Conservation (phyloP, 2,113 vertebrate genomes). For the Centrocercus urophasianus region DNA sequence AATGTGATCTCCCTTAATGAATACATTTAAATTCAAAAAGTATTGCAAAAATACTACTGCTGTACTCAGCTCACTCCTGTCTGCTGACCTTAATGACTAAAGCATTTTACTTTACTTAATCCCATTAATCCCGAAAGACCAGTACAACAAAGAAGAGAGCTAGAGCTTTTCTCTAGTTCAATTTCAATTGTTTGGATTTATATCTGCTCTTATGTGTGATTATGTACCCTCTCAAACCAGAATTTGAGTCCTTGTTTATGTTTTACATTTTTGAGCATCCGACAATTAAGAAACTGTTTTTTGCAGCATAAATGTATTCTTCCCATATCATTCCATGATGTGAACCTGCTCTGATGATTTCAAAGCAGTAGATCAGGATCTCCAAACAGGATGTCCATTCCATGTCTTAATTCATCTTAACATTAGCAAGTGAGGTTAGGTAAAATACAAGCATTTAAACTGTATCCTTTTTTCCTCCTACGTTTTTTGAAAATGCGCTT, state of each 20-base stretch:
- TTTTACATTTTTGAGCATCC: neutral
- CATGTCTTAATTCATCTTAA: neutral
- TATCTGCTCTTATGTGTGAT: neutral
- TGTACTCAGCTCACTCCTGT: neutral
- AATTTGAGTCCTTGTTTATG: neutral
- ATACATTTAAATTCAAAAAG: neutral
- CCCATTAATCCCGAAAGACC: neutral
- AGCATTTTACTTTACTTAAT: neutral
- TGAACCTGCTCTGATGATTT: neutral
- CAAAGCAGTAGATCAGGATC: neutral
- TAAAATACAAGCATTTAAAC: neutral
- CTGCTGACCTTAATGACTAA: accelerated
- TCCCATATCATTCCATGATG: accelerated
- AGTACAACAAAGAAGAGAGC: neutral
- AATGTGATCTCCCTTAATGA: neutral
- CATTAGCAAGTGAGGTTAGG: neutral
- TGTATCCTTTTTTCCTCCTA: neutral
- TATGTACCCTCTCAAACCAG: neutral
- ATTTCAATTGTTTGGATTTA: neutral
- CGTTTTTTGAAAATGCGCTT: neutral
- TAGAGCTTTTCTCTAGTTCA: neutral
- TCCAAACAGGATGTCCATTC: neutral
- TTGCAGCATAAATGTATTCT: neutral
- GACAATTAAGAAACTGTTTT: neutral
- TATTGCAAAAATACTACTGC: neutral